Conservation (phyloP, 2,888 invertebrate genomes). For the Idaea biselata region DNA sequence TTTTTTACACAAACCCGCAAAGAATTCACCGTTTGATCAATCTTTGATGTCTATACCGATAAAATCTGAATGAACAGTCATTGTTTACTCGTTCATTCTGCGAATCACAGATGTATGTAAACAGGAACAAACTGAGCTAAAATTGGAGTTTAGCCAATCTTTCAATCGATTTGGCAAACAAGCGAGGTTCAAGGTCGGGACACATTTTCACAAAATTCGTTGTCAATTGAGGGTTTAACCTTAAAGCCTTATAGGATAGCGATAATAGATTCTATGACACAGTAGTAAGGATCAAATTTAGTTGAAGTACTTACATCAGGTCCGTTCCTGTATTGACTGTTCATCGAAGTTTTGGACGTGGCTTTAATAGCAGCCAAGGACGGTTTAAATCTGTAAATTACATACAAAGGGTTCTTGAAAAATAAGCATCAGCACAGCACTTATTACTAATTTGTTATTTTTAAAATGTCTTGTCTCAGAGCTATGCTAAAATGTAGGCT, state of each 20-base stretch:
- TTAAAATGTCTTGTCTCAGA: too few species aligned
- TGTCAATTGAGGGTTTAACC: background rate
- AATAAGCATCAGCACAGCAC: background rate
- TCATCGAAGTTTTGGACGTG: constrained; percentile 87
- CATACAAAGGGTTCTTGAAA: constrained; percentile 2
- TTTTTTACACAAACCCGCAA: background rate
- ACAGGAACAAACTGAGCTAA: constrained; percentile 32
- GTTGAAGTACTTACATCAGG: constrained; percentile 81
- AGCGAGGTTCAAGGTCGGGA: constrained; percentile 43
- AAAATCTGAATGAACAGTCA: background rate
- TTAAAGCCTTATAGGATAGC: background rate
- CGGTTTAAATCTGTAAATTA: constrained; percentile 84
- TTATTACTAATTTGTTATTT: too few species aligned
- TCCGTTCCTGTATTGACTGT: constrained; percentile 80
- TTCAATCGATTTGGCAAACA: constrained; percentile 40
- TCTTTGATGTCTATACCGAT: background rate
- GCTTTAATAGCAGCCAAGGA: constrained; percentile 91
- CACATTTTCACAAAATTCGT: background rate
- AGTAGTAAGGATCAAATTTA: background rate
- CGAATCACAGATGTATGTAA: constrained; percentile 21
- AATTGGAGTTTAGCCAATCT: constrained; percentile 43
- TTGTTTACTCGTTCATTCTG: constrained; percentile 10
- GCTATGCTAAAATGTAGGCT: too few species aligned
- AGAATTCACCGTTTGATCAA: background rate
- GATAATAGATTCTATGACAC: background rate